Conservation (phyloP, 2,797 vertebrate genomes). For the Babyrousa celebensis region DNA sequence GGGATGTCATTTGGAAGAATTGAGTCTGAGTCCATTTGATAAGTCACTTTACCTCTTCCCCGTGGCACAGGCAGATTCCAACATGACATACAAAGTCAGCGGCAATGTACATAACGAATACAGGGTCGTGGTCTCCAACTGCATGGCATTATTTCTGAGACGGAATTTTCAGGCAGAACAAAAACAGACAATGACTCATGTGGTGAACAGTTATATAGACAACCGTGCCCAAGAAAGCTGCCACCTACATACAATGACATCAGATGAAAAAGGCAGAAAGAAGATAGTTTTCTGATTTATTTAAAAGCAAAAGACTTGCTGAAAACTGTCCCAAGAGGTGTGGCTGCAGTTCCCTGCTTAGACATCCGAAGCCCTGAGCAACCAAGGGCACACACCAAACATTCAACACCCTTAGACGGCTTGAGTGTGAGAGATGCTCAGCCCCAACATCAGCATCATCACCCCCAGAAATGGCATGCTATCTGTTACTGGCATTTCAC, state of each 20-base stretch:
- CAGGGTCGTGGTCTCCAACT: background rate
- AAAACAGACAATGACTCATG: conserved; percentile 84
- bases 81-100: conserved; percentile 17
- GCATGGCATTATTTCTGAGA: conserved; percentile 73
- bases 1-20: background rate
- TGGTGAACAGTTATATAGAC: conserved; percentile 80
- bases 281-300: conserved; percentile 69
- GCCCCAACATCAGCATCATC: background rate
- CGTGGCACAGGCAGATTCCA: background rate
- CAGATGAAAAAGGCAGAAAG: conserved; percentile 76
- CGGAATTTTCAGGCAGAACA: conserved; percentile 79
- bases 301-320: conserved; percentile 71
- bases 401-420: conserved; percentile 11
- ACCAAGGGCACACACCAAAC: background rate
- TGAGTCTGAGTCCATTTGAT: conserved; percentile 41
- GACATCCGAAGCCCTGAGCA: background rate
- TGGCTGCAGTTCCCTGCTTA: background rate
- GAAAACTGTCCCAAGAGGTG: conserved; percentile 55
- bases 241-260: conserved; percentile 86
- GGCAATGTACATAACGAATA: background rate
- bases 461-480: conserved; percentile 54
- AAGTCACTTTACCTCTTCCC: conserved; percentile 20
- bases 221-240: conserved; percentile 85
- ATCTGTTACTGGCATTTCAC: conserved; percentile 18
- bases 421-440: conserved; percentile 7